Base-by-base conservation (phyloP, 2,888 invertebrate genomes). In the Rhingia campestris region DNA sequence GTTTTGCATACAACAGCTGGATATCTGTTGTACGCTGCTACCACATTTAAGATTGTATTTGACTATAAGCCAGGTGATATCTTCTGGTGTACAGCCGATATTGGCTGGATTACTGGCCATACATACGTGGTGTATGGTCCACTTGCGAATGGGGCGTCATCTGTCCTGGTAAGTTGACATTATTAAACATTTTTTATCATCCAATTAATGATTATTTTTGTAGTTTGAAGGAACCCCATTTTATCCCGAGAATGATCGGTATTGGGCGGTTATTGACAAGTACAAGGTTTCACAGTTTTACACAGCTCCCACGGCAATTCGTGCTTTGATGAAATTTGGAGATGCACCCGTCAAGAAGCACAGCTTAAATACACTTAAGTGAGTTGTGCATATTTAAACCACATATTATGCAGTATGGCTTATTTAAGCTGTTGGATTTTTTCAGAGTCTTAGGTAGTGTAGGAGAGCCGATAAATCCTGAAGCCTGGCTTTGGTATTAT, bases 401-500 rank as follows among this genome's bases (percentile, higher is more conserved):
- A 56, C 5, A 6, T 47, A n/a, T 39, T 12, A 49, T 51, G 45
- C 6, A 45, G 33, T 58, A 56, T 47, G 5, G 4, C 5, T 3
- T 10, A 41, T 14, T 2, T 6, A 12, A n/a, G 41, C 30, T 22
- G 9, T 9, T 53, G 9, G n/a, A 2, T 54, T 72, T 45, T 53
- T 10, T 10, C 74, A 94, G 96, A 90, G 95, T 99, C 22, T 93
- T 99, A 87, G 99, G 99, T 69, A 98, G 98, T 81, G 99, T 99
- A 0, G 99, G 99, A 0, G 99, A 99, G 91, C 99, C 99, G 0
- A 99, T 99, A 86, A 99, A 99, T 92, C 96, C 98, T 0, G 99
- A 99, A 91, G 99, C 99, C 0, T 99, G 99, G 99, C 91, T 96
- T 59, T 99, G 99, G 99, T 99, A 98, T 91, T 95, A 98, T 91